Base-by-base conservation (phyloP, 1,140 invertebrate species). In the Cardiocondyla obscurior region DNA sequence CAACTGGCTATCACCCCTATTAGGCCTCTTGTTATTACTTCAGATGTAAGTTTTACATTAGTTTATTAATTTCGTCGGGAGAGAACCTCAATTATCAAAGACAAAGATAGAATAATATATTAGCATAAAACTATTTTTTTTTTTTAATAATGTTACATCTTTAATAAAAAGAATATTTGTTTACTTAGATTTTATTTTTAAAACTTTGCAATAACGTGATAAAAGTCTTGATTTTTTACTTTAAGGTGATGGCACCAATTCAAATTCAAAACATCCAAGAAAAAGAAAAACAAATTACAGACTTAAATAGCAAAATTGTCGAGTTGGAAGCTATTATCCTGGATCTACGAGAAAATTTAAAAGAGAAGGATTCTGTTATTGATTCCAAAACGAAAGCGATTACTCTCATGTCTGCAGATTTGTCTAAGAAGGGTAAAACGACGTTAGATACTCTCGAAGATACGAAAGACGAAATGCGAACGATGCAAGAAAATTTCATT, bases 311-410 rank as follows among this genome's bases (percentile, higher is more conserved):
- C 22, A 95, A 95, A 91, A 94, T 96, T 74, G 92, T 94, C 83
- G 95, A 96, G 91, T 91, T 97, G 84, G 96, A 97, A 90, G 95
- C 94, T 10, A 95, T 94, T 83, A 94, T 97, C 62, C 89, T 97
- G 44, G 96, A 97, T 93, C 94, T 97, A 70, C 96, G 96, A 94
- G 97, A 98, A 93, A 97, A 96, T 93, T 94, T 98, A 22, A 96
- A 96, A 90, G 97, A 98, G 90, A 98, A 98, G 92, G 97, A 98
- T 92, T 96, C 96, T 89, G 96, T 98, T 55, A 97, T 98, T 90
- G 96, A 97, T 92, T 96, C 97, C 12, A 95, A 97, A 92, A 98
- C 97, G 84, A 96, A 96, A 93, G 97, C 97, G 22, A 96, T 97
- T 44, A 95, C 96, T n/a, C 93, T 97, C 72, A 96, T 97, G 95